Conservation (phyloP, 2,888 invertebrate genomes). For the Cactoblastis cactorum region DNA sequence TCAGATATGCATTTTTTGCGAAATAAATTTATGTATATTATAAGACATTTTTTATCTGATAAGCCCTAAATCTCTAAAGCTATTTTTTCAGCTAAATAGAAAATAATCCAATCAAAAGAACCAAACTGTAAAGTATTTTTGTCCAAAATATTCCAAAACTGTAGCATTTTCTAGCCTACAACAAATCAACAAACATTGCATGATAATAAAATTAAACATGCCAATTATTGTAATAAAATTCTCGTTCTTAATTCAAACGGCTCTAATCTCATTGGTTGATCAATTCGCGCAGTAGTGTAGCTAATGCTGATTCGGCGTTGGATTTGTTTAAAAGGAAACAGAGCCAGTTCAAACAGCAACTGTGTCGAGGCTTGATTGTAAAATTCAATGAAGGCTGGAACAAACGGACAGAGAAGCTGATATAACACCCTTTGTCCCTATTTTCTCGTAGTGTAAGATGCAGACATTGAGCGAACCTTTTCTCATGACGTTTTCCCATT, state of each 20-base stretch:
- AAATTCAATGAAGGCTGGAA: slow-evolving; percentile 8
- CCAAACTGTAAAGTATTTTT: too few relatives aligned
- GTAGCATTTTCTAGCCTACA: too few relatives aligned
- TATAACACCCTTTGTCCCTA: slow-evolving; percentile 23
- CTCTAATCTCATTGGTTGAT: background rate
- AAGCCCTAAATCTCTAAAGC: too few relatives aligned
- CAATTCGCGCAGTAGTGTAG: background rate
- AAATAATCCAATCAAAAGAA: too few relatives aligned
- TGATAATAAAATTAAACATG: background rate
- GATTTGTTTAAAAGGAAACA: background rate
- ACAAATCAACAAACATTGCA: background rate
- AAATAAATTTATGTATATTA: too few relatives aligned
- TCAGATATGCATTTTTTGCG: too few relatives aligned
- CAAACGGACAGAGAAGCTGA: slow-evolving; percentile 17
- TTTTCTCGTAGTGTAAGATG: background rate
- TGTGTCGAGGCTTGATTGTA: slow-evolving; percentile 1
- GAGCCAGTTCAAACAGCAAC: background rate
- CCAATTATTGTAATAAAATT: too few relatives aligned
- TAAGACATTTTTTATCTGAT: too few relatives aligned
- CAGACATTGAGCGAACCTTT: background rate
- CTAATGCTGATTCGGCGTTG: background rate
- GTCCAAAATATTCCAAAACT: too few relatives aligned
- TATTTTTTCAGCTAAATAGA: too few relatives aligned
- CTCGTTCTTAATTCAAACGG: background rate
- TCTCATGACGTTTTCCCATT: too few relatives aligned